phyloP scores from a whole-genome alignment of 2,113 vertebrate species.

The Spea bombifrons region DNA sequence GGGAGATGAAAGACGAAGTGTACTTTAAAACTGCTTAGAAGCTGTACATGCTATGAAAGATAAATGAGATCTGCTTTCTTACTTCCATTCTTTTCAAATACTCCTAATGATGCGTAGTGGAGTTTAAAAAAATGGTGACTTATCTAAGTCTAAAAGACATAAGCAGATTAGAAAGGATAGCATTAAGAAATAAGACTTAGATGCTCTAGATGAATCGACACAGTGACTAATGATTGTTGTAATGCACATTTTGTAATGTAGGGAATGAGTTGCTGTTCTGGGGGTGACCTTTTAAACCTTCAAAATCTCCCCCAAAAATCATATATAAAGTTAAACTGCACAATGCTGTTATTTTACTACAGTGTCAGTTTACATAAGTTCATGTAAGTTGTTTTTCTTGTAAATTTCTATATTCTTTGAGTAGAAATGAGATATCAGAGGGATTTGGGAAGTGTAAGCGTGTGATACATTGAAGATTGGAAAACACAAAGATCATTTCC shows the following conservation, averaged over 20 bases:
- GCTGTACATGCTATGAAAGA: background rate
- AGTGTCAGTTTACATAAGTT: too few relatives aligned
- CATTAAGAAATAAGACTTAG: background rate
- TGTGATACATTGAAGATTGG: too few relatives aligned
- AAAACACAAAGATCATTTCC: too few relatives aligned
- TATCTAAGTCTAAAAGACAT: background rate
- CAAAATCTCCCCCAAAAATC: too few relatives aligned
- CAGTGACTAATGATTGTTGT: background rate
- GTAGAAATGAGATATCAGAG: too few relatives aligned
- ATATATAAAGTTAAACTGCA: too few relatives aligned
- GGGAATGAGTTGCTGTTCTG: background rate
- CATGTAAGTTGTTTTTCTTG: too few relatives aligned
- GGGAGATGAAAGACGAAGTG: slow-evolving; percentile 2
- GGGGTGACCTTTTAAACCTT: too few relatives aligned
- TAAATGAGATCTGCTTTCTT: background rate
- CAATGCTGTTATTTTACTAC: too few relatives aligned
- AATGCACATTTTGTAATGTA: background rate
- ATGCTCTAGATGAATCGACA: background rate
- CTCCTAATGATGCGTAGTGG: background rate
- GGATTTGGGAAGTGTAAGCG: too few relatives aligned
- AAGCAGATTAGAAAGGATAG: background rate
- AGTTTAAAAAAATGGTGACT: background rate
- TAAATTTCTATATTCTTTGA: too few relatives aligned
- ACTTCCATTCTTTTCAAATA: background rate
- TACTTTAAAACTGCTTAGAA: background rate